These are phyloP conservation scores for Hyperopisus bebe DNA, from an alignment of 2,113 vertebrate species.

Conservation along the genomic window DNA sequence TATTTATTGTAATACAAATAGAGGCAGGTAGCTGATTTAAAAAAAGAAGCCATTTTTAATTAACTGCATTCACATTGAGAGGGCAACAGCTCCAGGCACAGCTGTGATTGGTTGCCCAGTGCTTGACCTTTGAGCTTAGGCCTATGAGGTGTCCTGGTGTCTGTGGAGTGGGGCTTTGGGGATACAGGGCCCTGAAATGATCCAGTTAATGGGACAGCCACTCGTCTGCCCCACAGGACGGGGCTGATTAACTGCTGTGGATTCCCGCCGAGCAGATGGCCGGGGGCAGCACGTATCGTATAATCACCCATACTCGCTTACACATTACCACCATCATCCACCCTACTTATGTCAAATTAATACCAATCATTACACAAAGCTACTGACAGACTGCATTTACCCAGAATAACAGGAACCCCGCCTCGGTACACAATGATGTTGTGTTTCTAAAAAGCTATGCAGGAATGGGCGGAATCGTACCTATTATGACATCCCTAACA, in stretches of 20 bases:
- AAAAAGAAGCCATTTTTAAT: constrained; percentile 20
- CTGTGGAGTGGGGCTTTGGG: not conserved
- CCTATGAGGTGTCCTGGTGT: not conserved
- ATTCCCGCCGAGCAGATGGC: not conserved
- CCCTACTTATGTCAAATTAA: not conserved
- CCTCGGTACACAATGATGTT: not conserved
- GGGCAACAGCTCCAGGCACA: not conserved
- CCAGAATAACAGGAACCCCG: not conserved
- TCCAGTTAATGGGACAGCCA: constrained; percentile 19
- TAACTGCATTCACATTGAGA: constrained; percentile 2
- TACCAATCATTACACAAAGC: not conserved
- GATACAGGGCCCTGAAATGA: not conserved
- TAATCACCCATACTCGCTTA: not conserved
- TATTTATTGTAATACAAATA: constrained; percentile 1
- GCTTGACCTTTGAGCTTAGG: constrained; percentile 14
- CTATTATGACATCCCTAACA: no score
- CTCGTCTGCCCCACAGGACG: not conserved
- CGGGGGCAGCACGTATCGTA: not conserved
- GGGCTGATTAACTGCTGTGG: constrained; percentile 7
- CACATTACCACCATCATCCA: not conserved
- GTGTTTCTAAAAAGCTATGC: constrained; percentile 5
- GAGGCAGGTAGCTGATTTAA: not conserved
- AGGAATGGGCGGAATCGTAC: not conserved
- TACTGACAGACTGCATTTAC: not conserved
- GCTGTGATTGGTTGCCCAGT: not conserved